Conservation (phyloP, 2,113 vertebrate species). For the Amphiprion percula region DNA sequence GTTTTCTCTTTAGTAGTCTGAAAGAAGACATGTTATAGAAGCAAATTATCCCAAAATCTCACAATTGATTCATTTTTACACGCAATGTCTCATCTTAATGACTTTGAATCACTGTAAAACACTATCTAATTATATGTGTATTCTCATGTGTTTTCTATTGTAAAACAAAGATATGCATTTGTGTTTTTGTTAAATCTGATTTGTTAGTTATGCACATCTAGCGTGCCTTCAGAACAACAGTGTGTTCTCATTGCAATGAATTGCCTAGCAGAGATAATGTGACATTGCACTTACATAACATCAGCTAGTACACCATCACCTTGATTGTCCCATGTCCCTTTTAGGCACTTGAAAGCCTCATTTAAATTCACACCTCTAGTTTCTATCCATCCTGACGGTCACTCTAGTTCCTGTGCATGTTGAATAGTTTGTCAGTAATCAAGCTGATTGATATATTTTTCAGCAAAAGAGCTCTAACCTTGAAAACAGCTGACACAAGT, state of each 20-base stretch:
- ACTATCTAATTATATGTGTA: too few species aligned
- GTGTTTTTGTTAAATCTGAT: not conserved
- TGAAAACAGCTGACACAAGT: not conserved
- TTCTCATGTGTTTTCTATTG: not conserved
- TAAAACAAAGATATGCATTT: not conserved
- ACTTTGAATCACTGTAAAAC: too few species aligned
- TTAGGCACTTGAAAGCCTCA: not conserved
- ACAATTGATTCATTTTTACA: too few species aligned
- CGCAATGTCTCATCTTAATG: too few species aligned
- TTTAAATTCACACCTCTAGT: not conserved
- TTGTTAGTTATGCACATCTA: not conserved
- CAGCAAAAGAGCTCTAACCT: not conserved
- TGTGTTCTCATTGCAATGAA: not conserved
- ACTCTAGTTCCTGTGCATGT: not conserved
- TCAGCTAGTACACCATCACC: not conserved
- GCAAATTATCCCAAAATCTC: too few species aligned
- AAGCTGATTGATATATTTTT: not conserved
- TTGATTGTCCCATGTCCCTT: conserved; percentile 4
- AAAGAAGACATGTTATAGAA: too few species aligned
- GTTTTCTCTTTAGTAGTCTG: too few species aligned
- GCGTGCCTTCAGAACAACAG: not conserved
- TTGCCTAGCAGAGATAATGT: not conserved
- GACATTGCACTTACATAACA: not conserved
- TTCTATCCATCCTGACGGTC: not conserved
- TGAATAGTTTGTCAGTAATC: conserved; percentile 16